A percentile compares a stretch with the other conserved stretches of the same genome.
These are phyloP conservation scores for Lethenteron camtschaticum DNA, from an alignment of 2,113 vertebrate genomes.

Conservation along the genomic window DNA sequence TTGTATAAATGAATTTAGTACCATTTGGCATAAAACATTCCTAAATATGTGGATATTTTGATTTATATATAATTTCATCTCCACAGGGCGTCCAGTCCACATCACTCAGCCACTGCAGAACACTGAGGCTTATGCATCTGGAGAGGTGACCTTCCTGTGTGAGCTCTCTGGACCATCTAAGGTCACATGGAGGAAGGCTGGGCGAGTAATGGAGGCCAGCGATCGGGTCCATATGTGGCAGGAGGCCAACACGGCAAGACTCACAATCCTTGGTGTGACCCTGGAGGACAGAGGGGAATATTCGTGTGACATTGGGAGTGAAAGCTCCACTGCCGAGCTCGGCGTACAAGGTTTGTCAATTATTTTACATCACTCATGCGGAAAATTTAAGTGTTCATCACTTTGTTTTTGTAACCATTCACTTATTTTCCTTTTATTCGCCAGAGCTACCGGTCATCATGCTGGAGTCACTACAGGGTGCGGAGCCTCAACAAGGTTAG, in stretches of 20 bases:
- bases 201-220: slow-evolving; percentile 19
- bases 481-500: slow-evolving; percentile 22
- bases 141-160: slow-evolving; percentile 17
- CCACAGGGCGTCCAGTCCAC: no score
- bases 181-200: slow-evolving; percentile 25
- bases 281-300: slow-evolving; percentile 25
- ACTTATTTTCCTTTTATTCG: neutral
- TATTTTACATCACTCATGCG: no score
- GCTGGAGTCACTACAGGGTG: slow-evolving; percentile 34
- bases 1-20: no score
- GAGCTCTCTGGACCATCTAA: slow-evolving; percentile 21
- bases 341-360: slow-evolving; percentile 22
- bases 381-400: no score
- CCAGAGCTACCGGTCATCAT: slow-evolving; percentile 40
- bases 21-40: no score
- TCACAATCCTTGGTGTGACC: slow-evolving; percentile 23
- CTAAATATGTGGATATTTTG: no score
- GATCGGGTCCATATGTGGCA: slow-evolving; percentile 27
- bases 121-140: slow-evolving; percentile 18
- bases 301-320: slow-evolving; percentile 29
- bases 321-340: slow-evolving; percentile 25
- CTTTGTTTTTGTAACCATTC: neutral
- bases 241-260: slow-evolving; percentile 20
- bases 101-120: no score
- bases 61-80: no score